Conservation (phyloP, 35 echinoderm and acorn worm genomes). For the Ptychodera flava region DNA sequence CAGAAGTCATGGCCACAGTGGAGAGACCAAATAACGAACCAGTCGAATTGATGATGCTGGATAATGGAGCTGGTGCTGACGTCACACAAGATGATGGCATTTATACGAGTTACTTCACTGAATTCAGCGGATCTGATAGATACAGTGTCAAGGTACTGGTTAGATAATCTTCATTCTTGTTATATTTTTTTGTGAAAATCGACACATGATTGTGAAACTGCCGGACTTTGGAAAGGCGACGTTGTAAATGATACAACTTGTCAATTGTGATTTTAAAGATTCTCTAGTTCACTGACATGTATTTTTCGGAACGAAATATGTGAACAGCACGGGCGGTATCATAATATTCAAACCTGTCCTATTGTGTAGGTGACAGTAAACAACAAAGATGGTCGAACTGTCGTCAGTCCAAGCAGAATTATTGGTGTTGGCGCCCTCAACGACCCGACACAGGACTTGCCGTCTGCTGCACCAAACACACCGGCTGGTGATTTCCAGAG, state of each 20-base stretch:
- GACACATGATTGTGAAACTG: background rate
- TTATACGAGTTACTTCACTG: conserved; percentile 50
- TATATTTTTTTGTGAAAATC: background rate
- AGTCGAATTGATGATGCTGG: background rate
- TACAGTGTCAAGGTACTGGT: conserved; percentile 42
- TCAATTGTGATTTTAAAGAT: background rate
- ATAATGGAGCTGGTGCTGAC: conserved; percentile 50
- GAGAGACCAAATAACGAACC: background rate
- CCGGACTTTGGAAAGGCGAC: background rate
- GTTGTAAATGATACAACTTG: background rate
- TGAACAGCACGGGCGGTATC: background rate
- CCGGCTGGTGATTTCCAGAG: conserved; percentile 53
- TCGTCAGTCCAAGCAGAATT: conserved; percentile 6
- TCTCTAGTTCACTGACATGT: too few species aligned
- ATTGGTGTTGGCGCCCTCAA: conserved; percentile 52
- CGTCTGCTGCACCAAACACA: background rate
- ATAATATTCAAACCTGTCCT: background rate
- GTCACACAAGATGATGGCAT: conserved; percentile 39
- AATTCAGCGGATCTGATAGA: conserved; percentile 25
- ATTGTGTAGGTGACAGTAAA: conserved; percentile 6
- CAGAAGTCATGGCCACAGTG: conserved; percentile 30
- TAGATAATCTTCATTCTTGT: background rate
- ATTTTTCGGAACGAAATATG: background rate
- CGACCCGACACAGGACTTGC: conserved; percentile 11
- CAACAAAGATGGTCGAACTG: background rate